Evolutionary conservation across 2,888 invertebrate species (phyloP).

Genomic region (Leucozona laternaria): DNA sequence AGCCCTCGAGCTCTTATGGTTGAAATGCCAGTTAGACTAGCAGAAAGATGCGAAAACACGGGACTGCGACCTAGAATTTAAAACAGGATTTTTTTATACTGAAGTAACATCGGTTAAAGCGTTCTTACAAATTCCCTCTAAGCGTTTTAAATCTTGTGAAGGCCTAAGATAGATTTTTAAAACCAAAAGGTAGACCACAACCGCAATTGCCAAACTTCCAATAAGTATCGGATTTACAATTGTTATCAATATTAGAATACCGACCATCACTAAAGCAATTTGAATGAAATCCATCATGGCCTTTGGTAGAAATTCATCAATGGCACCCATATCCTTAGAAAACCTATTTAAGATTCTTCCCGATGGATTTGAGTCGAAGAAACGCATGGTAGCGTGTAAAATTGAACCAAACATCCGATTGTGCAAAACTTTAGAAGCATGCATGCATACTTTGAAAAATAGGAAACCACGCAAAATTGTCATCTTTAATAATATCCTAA

Average conservation of each 20-base stretch:
- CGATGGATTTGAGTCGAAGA: conserved; percentile 94
- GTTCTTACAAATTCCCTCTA: conserved; percentile 88
- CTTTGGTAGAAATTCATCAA: conserved; percentile 86
- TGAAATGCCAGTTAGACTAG: conserved; percentile 92
- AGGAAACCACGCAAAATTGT: conserved; percentile 87
- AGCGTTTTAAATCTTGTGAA: conserved; percentile 89
- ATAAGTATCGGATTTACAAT: conserved; percentile 89
- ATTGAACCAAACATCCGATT: conserved; percentile 93
- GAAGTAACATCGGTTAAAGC: background rate
- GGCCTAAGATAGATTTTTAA: conserved; percentile 89
- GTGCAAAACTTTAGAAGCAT: conserved; percentile 90
- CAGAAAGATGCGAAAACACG: conserved; percentile 95
- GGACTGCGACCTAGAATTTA: conserved; percentile 89
- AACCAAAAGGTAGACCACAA: conserved; percentile 87
- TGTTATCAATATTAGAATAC: conserved; percentile 89
- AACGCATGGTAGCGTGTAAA: conserved; percentile 90
- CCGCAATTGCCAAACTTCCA: conserved; percentile 87
- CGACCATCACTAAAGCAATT: conserved; percentile 87
- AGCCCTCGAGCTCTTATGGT: conserved; percentile 93
- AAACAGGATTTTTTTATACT: background rate
- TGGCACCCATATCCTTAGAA: conserved; percentile 89
- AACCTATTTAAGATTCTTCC: conserved; percentile 90
- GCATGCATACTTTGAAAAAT: conserved; percentile 91
- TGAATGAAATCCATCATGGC: conserved; percentile 85
- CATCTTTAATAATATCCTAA: conserved; percentile 77